Evolutionary conservation across 2,888 invertebrate genomes (phyloP), one percentile per base, ranked within the genome.

Genomic region (Tetheella fluctuosa): DNA sequence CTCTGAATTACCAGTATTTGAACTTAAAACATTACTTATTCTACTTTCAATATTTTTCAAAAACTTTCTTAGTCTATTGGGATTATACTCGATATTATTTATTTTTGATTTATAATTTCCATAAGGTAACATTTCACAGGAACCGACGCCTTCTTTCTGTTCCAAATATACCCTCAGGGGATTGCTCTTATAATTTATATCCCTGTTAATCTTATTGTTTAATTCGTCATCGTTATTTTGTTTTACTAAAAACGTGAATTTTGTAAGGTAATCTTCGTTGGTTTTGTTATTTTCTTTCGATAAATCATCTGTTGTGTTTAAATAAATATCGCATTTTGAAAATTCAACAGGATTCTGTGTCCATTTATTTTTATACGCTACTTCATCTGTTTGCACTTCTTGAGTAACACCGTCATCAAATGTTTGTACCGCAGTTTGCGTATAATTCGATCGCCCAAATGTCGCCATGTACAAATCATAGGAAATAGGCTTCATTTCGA

Each of bases 401-500:
- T 85, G 83, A 23, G 81, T 73, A 62, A 91, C 73, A 52, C 90
- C 89, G 77, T 93, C 93, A 1, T 93, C 93, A 66, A 86, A 91
- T 0, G 93, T 93, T 67, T 93, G 93, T 0, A 83, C 79, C 2
- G 88, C 84, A 13, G 78, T 80, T 80, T 93, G 93, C 0, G 79
- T 86, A 48, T 88, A 89, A 73, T 93, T 91, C 0, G 81, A 79
- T 57, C 89, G 74, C 0, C 93, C 93, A 64, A 88, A 93, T 64
- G 89, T 90, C 69, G 86, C 83, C 89, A 93, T 93, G 25, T 84
- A 93, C 57, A 90, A 72, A 59, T 93, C 93, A 63, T 93, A 93
- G 0, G 93, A 87, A 67, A 93, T 90, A 0, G 93, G 93, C 73
- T 90, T 85, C 89, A 93, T 90, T 85, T 93, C 92, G 52, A 87